A percentile compares a stretch with the other conserved stretches of the same genome.
Evolutionary conservation across 2,888 invertebrate species (phyloP).

Genomic region (Zaprionus obscuricornis): DNA sequence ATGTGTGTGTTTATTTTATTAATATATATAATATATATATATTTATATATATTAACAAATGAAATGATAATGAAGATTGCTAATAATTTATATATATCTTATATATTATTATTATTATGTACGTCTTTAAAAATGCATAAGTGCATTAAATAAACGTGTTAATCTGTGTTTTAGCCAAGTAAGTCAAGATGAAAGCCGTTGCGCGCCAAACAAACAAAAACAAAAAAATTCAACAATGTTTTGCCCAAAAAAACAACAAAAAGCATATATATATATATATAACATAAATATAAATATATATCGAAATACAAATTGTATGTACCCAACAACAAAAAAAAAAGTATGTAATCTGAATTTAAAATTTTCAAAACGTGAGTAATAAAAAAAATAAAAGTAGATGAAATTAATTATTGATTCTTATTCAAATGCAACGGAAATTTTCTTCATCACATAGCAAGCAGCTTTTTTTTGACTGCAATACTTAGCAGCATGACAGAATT

Average conservation of each 20-base stretch:
- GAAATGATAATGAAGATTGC: too few relatives aligned
- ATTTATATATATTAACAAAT: slow-evolving; percentile 18
- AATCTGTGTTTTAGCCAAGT: slow-evolving; percentile 79
- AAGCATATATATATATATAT: slow-evolving; percentile 13
- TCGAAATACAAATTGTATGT: slow-evolving; percentile 67
- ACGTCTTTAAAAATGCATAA: slow-evolving; percentile 49
- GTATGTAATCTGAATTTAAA: slow-evolving; percentile 77
- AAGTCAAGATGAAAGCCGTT: slow-evolving; percentile 50
- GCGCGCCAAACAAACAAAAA: slow-evolving; percentile 11
- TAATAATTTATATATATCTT: slow-evolving; percentile 3
- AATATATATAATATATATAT: slow-evolving; percentile 40
- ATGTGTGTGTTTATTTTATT: slow-evolving; percentile 60
- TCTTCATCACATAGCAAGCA: background rate
- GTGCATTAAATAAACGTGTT: slow-evolving; percentile 69
- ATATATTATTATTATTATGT: slow-evolving; percentile 40
- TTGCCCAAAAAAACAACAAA: slow-evolving; percentile 27
- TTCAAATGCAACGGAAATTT: slow-evolving; percentile 25
- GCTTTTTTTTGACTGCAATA: background rate
- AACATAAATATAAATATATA: slow-evolving; percentile 35
- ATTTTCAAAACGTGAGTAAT: slow-evolving; percentile 76
- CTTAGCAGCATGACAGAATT: background rate
- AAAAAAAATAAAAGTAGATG: slow-evolving; percentile 72
- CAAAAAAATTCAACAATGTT: slow-evolving; percentile 16
- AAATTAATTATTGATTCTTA: slow-evolving; percentile 23
- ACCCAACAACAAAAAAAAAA: slow-evolving; percentile 49